phyloP scores from a whole-genome alignment of 2,797 vertebrate genomes.

The Cryptoprocta ferox region DNA sequence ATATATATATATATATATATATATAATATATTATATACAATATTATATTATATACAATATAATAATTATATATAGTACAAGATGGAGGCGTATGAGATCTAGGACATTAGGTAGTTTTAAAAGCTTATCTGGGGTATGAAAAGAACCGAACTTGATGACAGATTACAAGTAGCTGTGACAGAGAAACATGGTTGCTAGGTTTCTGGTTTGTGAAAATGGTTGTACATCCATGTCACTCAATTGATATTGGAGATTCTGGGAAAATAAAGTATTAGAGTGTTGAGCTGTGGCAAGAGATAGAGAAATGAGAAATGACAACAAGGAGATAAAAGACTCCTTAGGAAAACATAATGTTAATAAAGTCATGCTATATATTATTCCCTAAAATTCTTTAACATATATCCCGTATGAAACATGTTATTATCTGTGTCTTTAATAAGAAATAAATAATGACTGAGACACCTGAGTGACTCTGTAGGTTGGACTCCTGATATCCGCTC shows the following conservation, averaged over 20 bases:
- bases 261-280: neutral
- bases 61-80: neutral
- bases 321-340: neutral
- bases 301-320: neutral
- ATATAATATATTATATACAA: no score
- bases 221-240: neutral
- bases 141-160: neutral
- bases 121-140: neutral
- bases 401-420: neutral
- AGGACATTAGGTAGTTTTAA: neutral
- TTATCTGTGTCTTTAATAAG: neutral
- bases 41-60: no score
- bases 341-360: neutral
- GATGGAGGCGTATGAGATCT: neutral
- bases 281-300: neutral
- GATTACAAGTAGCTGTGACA: neutral
- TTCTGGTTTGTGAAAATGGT: neutral
- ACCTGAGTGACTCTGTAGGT: neutral
- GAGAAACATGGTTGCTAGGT: neutral
- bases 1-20: no score
- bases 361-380: neutral
- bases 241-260: neutral
- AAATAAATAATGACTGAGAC: neutral
- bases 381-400: neutral
- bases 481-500: no score